Base-by-base conservation (phyloP, 1,140 invertebrate species). In the Atta colombica region DNA sequence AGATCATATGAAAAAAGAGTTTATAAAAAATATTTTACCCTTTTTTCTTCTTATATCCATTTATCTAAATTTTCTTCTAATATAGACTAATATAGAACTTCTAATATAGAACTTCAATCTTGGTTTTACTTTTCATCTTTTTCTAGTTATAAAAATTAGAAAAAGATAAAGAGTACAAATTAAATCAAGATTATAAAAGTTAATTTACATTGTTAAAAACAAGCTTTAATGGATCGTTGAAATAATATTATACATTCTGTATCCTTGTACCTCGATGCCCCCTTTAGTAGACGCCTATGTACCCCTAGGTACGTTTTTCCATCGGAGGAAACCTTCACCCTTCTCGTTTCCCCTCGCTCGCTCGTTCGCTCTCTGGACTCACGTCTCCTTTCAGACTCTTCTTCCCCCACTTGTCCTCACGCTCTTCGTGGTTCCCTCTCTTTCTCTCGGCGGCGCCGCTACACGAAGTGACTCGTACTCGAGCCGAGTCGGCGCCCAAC, bases 301-400 rank as follows among this genome's bases (percentile, higher is more conserved):
- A 55, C n/a, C 10, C 39, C 39, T 45, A 45, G 63, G 14, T 61
- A 77, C 69, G 58, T 77, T 77, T 69, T 31, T 89, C 84, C 63
- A 71, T 12, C 35, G 60, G 75, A 81, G 88, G 78, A 86, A 55
- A 77, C 72, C 87, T 65, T 53, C 87, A 25, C 80, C 51, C 77
- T 85, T 53, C 82, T 55, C 39, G 25, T 45, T 28, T 21, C 77
- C 53, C 53, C 12, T 53, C 65, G 65, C 18, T 51, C 87, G 12
- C 72, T 61, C 77, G 60, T 25, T 78, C 77, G 60, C 35, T 80
- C 81, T 77, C 82, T 58, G 58, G 25, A 49, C 65, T 16, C 35
- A 68, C 51, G 28, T 84, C 82, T 85, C 87, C 58, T 55, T 81
- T 68, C 72, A 77, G 45, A 14, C 35, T 81, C 39, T 61, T 81